phyloP scores from a whole-genome alignment of 2,888 invertebrate genomes.

The Linnaemya vulpina region DNA sequence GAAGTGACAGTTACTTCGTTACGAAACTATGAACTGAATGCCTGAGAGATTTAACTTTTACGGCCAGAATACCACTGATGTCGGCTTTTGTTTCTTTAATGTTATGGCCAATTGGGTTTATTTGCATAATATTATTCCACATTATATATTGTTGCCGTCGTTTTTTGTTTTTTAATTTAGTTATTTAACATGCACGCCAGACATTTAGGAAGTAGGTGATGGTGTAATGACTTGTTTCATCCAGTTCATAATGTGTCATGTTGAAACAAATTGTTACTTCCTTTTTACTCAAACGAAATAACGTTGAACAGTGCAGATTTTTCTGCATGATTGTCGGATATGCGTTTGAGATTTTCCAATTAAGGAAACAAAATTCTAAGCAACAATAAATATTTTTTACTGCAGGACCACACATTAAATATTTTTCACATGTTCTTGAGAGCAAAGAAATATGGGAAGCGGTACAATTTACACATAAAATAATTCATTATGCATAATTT shows the following conservation, averaged over 20 bases:
- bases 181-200: not conserved
- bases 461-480: too few relatives aligned
- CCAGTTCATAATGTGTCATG: conserved; percentile 18
- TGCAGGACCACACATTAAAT: conserved; percentile 36
- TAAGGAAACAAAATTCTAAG: not conserved
- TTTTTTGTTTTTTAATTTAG: conserved; percentile 11
- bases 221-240: conserved; percentile 41
- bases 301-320: too few relatives aligned
- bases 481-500: too few relatives aligned
- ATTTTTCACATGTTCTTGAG: not conserved
- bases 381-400: not conserved
- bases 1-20: conserved; percentile 67
- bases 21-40: conserved; percentile 37
- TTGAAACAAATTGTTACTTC: conserved; percentile 42
- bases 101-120: conserved; percentile 41
- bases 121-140: conserved; percentile 39
- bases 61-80: conserved; percentile 4
- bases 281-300: conserved; percentile 6
- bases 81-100: conserved; percentile 54
- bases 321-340: conserved; percentile 18
- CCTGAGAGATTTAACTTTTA: conserved; percentile 39
- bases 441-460: not conserved
- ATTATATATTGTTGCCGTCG: not conserved
- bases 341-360: not conserved
- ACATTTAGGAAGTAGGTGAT: conserved; percentile 57